phyloP scores from a whole-genome alignment of 2,113 vertebrate genomes.

The Gnathonemus echidnorhynchus region DNA sequence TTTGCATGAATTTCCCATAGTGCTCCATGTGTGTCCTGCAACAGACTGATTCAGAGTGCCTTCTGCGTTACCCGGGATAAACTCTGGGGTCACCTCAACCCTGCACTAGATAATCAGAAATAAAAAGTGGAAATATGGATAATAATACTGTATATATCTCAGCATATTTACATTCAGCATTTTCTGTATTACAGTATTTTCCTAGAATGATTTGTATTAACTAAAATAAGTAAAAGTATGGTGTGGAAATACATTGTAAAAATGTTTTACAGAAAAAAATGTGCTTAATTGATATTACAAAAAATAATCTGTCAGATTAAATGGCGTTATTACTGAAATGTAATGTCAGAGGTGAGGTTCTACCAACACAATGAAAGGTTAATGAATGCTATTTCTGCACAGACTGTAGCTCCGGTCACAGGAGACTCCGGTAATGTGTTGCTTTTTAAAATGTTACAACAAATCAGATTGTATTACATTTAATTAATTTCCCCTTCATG shows the following conservation, averaged over 20 bases:
- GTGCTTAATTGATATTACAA: background rate
- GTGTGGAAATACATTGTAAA: background rate
- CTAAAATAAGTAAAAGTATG: background rate
- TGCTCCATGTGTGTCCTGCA: background rate
- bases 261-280: background rate
- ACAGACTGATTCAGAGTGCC: background rate
- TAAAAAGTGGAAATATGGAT: background rate
- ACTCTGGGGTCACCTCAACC: background rate
- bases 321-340: constrained; percentile 25
- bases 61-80: background rate
- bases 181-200: background rate
- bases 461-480: constrained; percentile 12
- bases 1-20: background rate
- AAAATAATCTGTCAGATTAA: constrained; percentile 13
- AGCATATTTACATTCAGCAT: background rate
- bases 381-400: constrained; percentile 32
- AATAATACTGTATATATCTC: background rate
- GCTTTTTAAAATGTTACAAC: constrained; percentile 19
- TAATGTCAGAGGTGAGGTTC: constrained; percentile 14
- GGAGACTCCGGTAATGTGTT: constrained; percentile 14
- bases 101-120: background rate
- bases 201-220: background rate
- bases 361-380: constrained; percentile 35
- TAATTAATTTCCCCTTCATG: background rate
- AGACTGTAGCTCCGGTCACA: background rate